A percentile compares a stretch with the other conserved stretches of the same genome.
phyloP scores from a whole-genome alignment of 2,797 vertebrate species.

The Lepus oiostolus region DNA sequence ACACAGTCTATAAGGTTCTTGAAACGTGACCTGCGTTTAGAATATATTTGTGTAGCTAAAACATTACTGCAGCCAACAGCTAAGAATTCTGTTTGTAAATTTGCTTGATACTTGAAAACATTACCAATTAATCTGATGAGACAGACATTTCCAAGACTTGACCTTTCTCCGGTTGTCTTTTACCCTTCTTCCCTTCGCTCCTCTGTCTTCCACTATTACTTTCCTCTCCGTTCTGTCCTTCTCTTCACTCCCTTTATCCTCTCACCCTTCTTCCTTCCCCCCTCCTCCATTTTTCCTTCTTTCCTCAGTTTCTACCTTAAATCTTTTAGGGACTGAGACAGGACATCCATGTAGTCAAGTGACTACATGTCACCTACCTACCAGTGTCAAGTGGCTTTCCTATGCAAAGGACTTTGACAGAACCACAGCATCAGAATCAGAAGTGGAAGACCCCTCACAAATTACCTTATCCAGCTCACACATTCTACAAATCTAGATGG shows the following conservation, averaged over 20 bases:
- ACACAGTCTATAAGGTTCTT: conserved; percentile 67
- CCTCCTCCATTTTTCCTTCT: background rate
- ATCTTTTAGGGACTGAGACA: conserved; percentile 32
- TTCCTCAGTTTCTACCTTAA: conserved; percentile 33
- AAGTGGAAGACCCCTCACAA: background rate
- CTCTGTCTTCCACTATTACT: background rate
- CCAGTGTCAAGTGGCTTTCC: background rate
- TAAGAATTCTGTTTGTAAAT: conserved; percentile 52
- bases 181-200: background rate
- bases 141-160: background rate
- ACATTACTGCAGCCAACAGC: conserved; percentile 36
- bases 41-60: conserved; percentile 73
- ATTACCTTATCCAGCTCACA: background rate
- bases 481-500: background rate
- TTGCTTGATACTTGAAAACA: conserved; percentile 51
- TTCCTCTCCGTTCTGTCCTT: background rate
- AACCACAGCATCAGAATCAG: background rate
- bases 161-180: background rate
- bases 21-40: conserved; percentile 42
- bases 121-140: background rate
- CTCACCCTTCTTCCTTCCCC: background rate
- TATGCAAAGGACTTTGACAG: background rate
- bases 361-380: background rate
- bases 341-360: background rate
- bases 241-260: background rate